These are phyloP conservation scores for Montifringilla adamsi DNA, from an alignment of 2,113 vertebrate species.

Conservation along the genomic window DNA sequence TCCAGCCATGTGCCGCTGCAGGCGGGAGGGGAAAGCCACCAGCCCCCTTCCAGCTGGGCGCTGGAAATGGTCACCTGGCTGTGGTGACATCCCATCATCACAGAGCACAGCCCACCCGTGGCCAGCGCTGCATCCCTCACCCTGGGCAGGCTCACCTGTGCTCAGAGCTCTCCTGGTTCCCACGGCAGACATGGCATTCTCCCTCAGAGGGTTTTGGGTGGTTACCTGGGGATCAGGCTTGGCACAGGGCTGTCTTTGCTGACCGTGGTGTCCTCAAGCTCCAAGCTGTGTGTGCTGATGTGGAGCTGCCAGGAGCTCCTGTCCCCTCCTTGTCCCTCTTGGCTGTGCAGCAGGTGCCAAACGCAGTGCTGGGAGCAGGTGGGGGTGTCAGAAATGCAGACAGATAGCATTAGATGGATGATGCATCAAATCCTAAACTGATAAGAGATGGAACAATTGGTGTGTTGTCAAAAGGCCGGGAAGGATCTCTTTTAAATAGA, in stretches of 20 bases:
- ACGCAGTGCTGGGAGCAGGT: accelerated
- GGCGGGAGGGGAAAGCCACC: neutral
- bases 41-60: accelerated
- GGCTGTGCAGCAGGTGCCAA: neutral
- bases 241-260: neutral
- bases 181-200: neutral
- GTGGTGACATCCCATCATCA: neutral
- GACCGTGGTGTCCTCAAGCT: neutral
- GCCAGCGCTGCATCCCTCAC: neutral
- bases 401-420: neutral
- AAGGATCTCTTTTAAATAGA: slow-evolving; percentile 5
- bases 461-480: neutral
- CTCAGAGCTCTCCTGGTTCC: neutral
- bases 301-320: neutral
- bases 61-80: neutral
- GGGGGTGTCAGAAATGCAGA: neutral
- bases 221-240: neutral
- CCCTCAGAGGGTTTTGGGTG: neutral
- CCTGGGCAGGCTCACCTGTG: neutral
- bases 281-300: neutral
- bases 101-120: neutral
- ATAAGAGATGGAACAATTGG: neutral
- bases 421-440: neutral
- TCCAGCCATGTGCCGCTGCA: accelerated
- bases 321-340: neutral